A percentile compares a stretch with the other conserved stretches of the same genome.
Evolutionary conservation across 1,140 invertebrate species (phyloP).

Genomic region (Trichonephila clavata): DNA sequence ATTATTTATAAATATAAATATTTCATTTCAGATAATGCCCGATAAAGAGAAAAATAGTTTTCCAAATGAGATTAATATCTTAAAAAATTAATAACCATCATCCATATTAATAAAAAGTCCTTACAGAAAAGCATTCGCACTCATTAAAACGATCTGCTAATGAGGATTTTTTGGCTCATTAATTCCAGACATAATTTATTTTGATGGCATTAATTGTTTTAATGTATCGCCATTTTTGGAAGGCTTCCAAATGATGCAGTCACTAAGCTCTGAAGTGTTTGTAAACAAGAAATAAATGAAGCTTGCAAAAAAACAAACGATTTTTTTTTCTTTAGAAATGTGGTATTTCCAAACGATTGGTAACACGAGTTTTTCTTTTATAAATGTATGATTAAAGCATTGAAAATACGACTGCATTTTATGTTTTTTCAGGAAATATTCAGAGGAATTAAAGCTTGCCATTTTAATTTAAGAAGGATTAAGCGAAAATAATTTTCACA

Average conservation of each 20-base stretch:
- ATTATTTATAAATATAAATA: not conserved
- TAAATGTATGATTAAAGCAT: too few relatives aligned
- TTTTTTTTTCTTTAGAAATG: not conserved
- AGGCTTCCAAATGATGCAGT: not conserved
- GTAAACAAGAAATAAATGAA: constrained; percentile 36
- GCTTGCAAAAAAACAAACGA: not conserved
- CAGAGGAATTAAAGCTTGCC: too few relatives aligned
- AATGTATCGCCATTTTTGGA: not conserved
- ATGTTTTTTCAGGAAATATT: too few relatives aligned
- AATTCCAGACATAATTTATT: constrained; percentile 23
- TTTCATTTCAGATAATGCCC: not conserved
- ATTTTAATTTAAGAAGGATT: too few relatives aligned
- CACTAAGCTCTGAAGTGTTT: constrained; percentile 31
- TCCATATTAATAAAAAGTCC: not conserved
- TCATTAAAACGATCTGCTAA: constrained; percentile 45
- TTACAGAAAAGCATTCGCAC: not conserved
- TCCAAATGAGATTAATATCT: constrained; percentile 15
- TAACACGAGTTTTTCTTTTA: too few relatives aligned
- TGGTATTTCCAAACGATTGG: not conserved
- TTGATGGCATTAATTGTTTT: constrained; percentile 43
- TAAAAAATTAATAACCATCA: not conserved
- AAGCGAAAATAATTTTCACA: too few relatives aligned
- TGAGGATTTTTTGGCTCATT: constrained; percentile 42
- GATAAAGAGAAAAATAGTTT: not conserved
- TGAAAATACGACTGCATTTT: too few relatives aligned